These are phyloP conservation scores for Eulemur coronatus DNA, from an alignment of 2,797 vertebrate genomes.

Conservation along the genomic window DNA sequence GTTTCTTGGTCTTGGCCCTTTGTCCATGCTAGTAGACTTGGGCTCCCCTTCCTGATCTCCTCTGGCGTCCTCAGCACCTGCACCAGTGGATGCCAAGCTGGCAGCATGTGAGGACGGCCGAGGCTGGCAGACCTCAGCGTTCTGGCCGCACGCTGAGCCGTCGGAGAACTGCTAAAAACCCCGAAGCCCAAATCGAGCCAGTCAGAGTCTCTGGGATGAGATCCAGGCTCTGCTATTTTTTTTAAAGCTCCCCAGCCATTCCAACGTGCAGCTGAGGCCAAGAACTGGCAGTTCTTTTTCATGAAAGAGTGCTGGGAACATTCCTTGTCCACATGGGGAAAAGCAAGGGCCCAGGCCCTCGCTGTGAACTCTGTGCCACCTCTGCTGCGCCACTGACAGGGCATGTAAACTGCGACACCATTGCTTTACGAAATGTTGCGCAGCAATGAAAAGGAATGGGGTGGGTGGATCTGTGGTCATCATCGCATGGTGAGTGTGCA, in stretches of 20 bases:
- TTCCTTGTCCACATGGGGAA: background rate
- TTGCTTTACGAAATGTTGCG: background rate
- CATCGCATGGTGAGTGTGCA: background rate
- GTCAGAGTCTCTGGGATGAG: background rate
- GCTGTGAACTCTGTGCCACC: background rate
- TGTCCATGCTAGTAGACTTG: too few species aligned
- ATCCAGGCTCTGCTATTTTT: background rate
- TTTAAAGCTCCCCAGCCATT: background rate
- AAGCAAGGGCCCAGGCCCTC: background rate
- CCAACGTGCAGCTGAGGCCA: background rate
- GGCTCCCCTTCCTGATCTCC: background rate
- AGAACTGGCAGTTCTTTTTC: background rate
- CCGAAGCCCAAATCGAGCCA: background rate
- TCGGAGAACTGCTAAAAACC: background rate
- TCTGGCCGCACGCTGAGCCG: background rate
- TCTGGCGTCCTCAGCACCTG: too few species aligned
- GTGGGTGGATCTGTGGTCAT: background rate
- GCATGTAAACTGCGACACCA: background rate
- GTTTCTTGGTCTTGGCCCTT: too few species aligned
- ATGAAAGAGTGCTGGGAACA: background rate
- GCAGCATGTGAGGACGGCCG: background rate
- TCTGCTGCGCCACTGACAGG: fast-evolving
- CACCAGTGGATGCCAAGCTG: background rate
- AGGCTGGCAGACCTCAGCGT: background rate
- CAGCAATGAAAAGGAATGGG: background rate